phyloP scores from a whole-genome alignment of 2,113 vertebrate species.

The Microtus montanus region DNA sequence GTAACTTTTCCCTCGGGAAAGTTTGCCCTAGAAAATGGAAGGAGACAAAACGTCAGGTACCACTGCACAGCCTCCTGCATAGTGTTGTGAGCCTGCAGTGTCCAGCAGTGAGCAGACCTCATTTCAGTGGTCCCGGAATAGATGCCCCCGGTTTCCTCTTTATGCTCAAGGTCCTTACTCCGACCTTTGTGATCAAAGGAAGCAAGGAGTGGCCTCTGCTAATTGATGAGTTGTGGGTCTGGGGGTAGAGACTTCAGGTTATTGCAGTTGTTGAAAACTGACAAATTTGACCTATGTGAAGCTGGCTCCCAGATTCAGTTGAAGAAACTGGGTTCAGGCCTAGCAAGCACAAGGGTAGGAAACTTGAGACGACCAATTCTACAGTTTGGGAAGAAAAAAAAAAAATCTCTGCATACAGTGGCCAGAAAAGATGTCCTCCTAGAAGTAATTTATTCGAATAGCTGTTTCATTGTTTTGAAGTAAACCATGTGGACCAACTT shows the following conservation, averaged over 20 bases:
- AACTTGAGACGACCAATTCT: neutral
- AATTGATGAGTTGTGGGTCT: neutral
- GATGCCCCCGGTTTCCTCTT: neutral
- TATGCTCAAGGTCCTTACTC: neutral
- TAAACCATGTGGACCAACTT: neutral
- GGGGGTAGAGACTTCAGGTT: neutral
- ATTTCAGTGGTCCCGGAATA: neutral
- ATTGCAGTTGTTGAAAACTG: neutral
- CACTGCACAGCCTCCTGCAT: neutral
- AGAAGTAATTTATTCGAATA: neutral
- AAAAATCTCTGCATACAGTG: neutral
- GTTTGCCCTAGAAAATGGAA: constrained; percentile 26
- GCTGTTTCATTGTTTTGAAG: neutral
- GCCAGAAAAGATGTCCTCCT: neutral
- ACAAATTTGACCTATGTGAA: neutral
- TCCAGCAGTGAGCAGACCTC: neutral
- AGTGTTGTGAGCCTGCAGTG: neutral
- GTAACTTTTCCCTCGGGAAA: constrained; percentile 17
- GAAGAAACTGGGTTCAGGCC: neutral
- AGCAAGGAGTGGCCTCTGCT: neutral
- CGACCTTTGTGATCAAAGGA: neutral
- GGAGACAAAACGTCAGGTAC: neutral
- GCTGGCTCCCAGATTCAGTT: neutral
- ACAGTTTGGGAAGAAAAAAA: constrained; percentile 29
- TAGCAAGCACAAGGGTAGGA: neutral